These are phyloP conservation scores for Mycteria americana DNA, from an alignment of 2,797 vertebrate species.

Conservation along the genomic window DNA sequence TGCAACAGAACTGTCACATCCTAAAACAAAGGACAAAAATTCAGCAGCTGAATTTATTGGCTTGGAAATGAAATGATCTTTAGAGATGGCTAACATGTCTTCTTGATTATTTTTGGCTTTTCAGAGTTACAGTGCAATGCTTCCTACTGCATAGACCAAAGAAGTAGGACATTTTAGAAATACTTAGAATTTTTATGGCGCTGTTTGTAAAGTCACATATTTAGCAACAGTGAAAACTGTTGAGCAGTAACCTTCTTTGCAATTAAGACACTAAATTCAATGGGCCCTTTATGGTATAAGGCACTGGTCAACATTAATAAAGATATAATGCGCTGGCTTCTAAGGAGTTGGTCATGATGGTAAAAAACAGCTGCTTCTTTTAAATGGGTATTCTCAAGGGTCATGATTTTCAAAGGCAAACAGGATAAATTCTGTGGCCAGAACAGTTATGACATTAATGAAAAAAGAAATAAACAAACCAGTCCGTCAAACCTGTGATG, in stretches of 20 bases:
- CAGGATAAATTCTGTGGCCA: neutral
- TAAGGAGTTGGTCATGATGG: neutral
- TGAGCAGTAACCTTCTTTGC: neutral
- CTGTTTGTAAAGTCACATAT: neutral
- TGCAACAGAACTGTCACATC: slow-evolving; percentile 30
- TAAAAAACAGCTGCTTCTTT: neutral
- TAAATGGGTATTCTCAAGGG: neutral
- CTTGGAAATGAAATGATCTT: neutral
- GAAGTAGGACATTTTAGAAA: neutral
- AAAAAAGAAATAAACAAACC: neutral
- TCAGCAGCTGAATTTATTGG: slow-evolving; percentile 2
- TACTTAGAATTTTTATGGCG: neutral
- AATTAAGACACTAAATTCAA: neutral
- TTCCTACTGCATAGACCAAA: neutral
- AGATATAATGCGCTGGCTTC: neutral
- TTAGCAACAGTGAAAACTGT: neutral
- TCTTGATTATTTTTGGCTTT: slow-evolving; percentile 18
- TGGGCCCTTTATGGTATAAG: neutral
- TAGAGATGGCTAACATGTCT: neutral
- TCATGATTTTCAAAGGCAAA: neutral
- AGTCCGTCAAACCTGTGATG: neutral
- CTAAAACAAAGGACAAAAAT: slow-evolving; percentile 42
- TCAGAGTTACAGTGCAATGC: neutral
- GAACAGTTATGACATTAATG: neutral
- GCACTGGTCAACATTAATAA: neutral